Conservation (phyloP, 2,797 vertebrate species). For the Phrynocephalus guinanensis region DNA sequence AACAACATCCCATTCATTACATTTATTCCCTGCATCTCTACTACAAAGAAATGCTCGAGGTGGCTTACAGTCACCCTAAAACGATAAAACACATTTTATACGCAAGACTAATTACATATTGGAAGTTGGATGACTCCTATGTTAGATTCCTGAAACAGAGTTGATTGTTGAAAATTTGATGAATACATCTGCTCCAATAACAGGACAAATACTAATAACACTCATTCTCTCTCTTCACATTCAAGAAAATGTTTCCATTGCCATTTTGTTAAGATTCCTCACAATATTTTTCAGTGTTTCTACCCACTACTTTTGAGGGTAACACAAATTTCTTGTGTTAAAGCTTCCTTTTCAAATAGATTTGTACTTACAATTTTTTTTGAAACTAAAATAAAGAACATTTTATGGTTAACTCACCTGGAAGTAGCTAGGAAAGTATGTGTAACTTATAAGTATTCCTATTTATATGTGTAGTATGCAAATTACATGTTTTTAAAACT, state of each 20-base stretch:
- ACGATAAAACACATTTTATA: too few species aligned
- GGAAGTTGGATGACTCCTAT: not conserved
- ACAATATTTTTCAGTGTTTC: not conserved
- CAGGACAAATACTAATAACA: slow-evolving; percentile 31
- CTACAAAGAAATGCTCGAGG: too few species aligned
- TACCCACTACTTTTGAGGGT: not conserved
- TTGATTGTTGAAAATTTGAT: slow-evolving; percentile 34
- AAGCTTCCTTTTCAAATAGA: slow-evolving; percentile 20
- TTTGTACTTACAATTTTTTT: slow-evolving; percentile 14
- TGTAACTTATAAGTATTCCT: not conserved
- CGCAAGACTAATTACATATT: not conserved
- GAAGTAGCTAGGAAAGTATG: slow-evolving; percentile 1
- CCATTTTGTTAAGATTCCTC: not conserved
- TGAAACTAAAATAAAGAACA: slow-evolving; percentile 5
- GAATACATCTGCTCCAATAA: slow-evolving; percentile 13
- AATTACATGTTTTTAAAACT: not conserved
- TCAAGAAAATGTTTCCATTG: not conserved
- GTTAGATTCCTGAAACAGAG: slow-evolving; percentile 9
- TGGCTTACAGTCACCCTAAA: too few species aligned
- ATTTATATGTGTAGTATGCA: not conserved
- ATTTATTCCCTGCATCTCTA: too few species aligned
- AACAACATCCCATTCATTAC: too few species aligned
- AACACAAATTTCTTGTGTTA: not conserved
- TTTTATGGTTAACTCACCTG: slow-evolving; percentile 14
- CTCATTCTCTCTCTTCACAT: not conserved